These are phyloP conservation scores for Cephus runcator DNA, from an alignment of 2,888 invertebrate species.

Conservation along the genomic window DNA sequence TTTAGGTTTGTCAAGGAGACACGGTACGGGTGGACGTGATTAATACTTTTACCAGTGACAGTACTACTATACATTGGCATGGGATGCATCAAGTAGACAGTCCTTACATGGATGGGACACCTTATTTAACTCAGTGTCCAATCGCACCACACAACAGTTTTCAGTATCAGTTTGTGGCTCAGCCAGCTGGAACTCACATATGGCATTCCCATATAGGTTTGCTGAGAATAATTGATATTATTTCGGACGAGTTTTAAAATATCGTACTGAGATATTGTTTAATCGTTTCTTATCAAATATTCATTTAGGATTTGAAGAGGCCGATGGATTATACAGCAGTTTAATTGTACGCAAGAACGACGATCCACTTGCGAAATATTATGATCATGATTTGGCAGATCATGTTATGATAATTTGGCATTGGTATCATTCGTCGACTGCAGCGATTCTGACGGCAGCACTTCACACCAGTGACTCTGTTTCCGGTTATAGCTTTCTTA, in stretches of 20 bases:
- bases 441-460: constrained; percentile 38
- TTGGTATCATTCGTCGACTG: constrained; percentile 59
- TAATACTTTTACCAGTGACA: constrained; percentile 62
- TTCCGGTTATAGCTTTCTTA: constrained; percentile 43
- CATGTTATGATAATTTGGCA: constrained; percentile 67
- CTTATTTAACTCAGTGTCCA: constrained; percentile 64
- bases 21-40: constrained; percentile 63
- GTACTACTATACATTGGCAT: constrained; percentile 68
- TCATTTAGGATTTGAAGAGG: constrained; percentile 60
- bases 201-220: constrained; percentile 63
- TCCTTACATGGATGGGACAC: constrained; percentile 66
- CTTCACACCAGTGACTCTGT: constrained; percentile 34
- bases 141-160: constrained; percentile 60
- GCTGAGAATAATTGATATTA: too few species aligned
- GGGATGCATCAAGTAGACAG: constrained; percentile 62
- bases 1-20: constrained; percentile 67
- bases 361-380: constrained; percentile 52
- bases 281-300: background rate
- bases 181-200: constrained; percentile 62
- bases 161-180: constrained; percentile 59
- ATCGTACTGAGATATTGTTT: background rate
- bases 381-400: constrained; percentile 67
- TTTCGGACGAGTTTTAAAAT: background rate
- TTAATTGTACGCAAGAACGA: constrained; percentile 59
- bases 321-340: constrained; percentile 65